Conservation (phyloP, 2,888 invertebrate genomes). For the Amphipoea lucens region DNA sequence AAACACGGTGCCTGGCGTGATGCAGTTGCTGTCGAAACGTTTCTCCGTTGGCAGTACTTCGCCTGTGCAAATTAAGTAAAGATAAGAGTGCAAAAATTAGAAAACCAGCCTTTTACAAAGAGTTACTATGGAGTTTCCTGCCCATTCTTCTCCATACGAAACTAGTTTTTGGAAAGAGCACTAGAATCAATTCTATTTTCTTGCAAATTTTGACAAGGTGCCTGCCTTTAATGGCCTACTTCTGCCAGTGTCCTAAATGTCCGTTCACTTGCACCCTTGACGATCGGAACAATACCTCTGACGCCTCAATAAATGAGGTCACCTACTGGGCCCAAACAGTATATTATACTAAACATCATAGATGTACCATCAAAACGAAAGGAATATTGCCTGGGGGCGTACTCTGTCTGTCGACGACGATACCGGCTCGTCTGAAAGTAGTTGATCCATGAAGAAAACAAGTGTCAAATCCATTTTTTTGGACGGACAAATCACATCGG, state of each 20-base stretch:
- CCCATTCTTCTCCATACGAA: background rate
- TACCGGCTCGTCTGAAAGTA: no score
- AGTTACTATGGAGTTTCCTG: background rate
- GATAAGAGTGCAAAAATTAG: background rate
- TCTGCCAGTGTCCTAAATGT: background rate
- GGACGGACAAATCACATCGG: no score
- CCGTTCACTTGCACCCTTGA: background rate
- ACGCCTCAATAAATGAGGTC: background rate
- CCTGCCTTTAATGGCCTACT: no score
- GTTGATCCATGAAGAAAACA: no score
- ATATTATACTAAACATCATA: no score
- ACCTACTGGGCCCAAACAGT: no score
- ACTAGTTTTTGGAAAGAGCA: background rate
- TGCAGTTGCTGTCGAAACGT: slow-evolving; percentile 99
- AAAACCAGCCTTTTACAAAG: background rate
- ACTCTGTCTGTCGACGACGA: no score
- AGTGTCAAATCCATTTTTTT: no score
- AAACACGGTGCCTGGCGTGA: slow-evolving; percentile 98
- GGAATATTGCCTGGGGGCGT: no score
- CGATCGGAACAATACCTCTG: background rate
- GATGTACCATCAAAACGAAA: no score
- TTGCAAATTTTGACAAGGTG: background rate
- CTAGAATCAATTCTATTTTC: background rate
- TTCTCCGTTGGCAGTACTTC: slow-evolving; percentile 94
- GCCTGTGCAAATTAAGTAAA: slow-evolving; percentile 78